These are phyloP conservation scores for Allolobophora icterica DNA, from an alignment of 2,888 invertebrate species.

Conservation along the genomic window DNA sequence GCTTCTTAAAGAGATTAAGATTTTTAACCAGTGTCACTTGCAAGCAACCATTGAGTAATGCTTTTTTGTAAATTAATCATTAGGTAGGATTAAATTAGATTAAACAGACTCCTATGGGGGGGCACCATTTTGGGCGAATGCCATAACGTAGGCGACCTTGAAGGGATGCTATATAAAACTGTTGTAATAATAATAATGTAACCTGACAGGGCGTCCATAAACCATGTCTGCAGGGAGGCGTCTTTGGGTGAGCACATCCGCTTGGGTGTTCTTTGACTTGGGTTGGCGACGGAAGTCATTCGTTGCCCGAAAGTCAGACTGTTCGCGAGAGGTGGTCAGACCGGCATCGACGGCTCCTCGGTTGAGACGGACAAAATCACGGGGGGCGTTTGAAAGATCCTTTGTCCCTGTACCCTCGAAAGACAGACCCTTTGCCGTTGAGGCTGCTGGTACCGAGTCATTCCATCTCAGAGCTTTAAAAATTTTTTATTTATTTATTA, in stretches of 20 bases:
- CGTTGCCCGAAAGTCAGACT: neutral
- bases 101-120: too few relatives aligned
- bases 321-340: neutral
- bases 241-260: neutral
- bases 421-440: neutral
- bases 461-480: neutral
- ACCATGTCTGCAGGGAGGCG: neutral
- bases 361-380: constrained; percentile 15
- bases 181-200: too few relatives aligned
- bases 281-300: neutral
- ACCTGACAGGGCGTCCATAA: neutral
- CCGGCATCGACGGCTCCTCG: neutral
- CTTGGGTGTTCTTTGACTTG: neutral
- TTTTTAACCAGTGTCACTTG: too few relatives aligned
- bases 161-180: too few relatives aligned
- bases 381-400: neutral
- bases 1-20: too few relatives aligned
- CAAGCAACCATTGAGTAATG: too few relatives aligned
- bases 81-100: too few relatives aligned
- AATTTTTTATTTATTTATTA: neutral
- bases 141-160: neutral
- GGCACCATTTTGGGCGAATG: neutral
- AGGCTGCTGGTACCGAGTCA: neutral
- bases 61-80: too few relatives aligned
- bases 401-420: neutral